These are phyloP conservation scores for Alcedo atthis DNA, from an alignment of 2,797 vertebrate genomes.

Conservation along the genomic window DNA sequence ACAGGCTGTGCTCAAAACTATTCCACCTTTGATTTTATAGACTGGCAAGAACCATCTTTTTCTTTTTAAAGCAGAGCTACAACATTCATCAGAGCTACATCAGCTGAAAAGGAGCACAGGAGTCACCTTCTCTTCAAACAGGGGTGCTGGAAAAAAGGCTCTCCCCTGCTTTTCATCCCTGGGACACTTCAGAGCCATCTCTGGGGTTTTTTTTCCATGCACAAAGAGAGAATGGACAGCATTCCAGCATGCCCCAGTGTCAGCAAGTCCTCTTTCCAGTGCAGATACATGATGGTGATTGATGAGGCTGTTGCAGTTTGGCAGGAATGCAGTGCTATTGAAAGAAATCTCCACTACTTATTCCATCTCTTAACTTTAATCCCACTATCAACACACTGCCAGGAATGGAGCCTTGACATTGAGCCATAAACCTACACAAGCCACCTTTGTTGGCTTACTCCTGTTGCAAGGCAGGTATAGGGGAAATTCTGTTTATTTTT, in stretches of 20 bases:
- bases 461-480: conserved; percentile 67
- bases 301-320: conserved; percentile 79
- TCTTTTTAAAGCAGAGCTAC: not conserved
- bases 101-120: conserved; percentile 36
- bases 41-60: not conserved
- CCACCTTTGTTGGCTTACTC: conserved; percentile 76
- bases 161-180: conserved; percentile 48
- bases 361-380: conserved; percentile 84
- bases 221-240: conserved; percentile 75
- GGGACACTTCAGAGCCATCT: conserved; percentile 62
- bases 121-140: conserved; percentile 36
- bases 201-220: conserved; percentile 41
- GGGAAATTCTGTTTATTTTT: conserved; percentile 65
- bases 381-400: conserved; percentile 83
- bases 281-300: conserved; percentile 77
- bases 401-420: conserved; percentile 83
- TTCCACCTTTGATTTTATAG: not conserved
- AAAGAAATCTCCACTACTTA: conserved; percentile 86
- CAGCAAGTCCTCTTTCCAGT: conserved; percentile 71
- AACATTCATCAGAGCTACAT: not conserved
- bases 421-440: conserved; percentile 80
- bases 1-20: not conserved
- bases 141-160: conserved; percentile 19
- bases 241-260: conserved; percentile 74
- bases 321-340: conserved; percentile 80